Conservation (phyloP, 2,797 vertebrate genomes). For the Champsocephalus esox region DNA sequence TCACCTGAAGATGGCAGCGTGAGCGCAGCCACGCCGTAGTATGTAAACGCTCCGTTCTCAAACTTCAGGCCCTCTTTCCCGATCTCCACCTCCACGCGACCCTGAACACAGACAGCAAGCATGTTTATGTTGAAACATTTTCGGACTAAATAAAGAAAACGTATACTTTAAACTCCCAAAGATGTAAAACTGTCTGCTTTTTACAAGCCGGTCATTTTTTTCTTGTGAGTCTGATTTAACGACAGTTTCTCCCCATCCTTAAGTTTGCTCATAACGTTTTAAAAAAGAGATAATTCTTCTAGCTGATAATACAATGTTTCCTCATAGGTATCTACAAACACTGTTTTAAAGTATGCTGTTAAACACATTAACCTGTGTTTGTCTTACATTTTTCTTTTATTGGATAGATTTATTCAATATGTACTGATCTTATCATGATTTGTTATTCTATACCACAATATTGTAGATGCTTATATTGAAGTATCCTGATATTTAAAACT, state of each 20-base stretch:
- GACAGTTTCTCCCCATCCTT: too few relatives aligned
- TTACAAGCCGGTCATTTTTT: neutral
- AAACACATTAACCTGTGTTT: too few relatives aligned
- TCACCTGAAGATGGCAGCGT: conserved; percentile 90
- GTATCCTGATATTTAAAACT: too few relatives aligned
- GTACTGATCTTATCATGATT: neutral
- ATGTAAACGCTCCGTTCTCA: conserved; percentile 94
- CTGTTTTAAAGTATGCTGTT: too few relatives aligned
- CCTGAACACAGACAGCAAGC: conserved; percentile 75
- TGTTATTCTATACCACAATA: too few relatives aligned
- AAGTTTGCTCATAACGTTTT: too few relatives aligned
- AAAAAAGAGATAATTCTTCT: neutral
- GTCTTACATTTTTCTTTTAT: too few relatives aligned
- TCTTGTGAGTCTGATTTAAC: neutral
- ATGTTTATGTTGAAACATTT: neutral
- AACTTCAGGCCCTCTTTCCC: conserved; percentile 95
- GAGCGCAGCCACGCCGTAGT: conserved; percentile 92
- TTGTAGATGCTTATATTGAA: too few relatives aligned
- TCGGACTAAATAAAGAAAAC: neutral
- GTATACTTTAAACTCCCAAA: too few relatives aligned
- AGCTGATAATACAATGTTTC: too few relatives aligned
- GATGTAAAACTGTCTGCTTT: too few relatives aligned
- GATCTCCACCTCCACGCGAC: conserved; percentile 94
- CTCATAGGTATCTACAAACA: too few relatives aligned
- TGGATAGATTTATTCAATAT: neutral